Base-by-base conservation (phyloP, 2,797 vertebrate species). In the Acridotheres tristis region DNA sequence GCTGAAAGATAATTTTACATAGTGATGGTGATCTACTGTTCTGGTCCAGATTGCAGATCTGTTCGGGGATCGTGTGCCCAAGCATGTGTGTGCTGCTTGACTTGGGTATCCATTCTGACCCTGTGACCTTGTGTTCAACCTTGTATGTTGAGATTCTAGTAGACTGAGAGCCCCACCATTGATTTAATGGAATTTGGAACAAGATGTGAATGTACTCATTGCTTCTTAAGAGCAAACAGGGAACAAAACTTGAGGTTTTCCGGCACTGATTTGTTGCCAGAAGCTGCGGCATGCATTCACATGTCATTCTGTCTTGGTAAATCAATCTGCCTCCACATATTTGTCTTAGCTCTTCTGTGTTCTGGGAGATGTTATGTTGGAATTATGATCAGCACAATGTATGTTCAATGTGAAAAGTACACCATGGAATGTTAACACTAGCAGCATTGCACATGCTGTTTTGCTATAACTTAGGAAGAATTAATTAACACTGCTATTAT, bases 401-500 rank as follows among this genome's bases (percentile, higher is more conserved):
- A 50, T 51, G 53, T 81, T 89, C 48, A n/a, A 1, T 51, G 42
- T 50, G 59, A 72, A 78, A 51, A 50, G 22, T 45, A 58, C n/a
- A 47, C 45, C 3, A 10, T 43, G 38, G 69, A 92, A 47, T 67
- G 80, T 30, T 94, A 89, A 68, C 2, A 18, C 61, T 75, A 57
- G 27, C 68, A 89, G 32, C 7, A 16, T 63, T 93, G 74, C 84
- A 90, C 48, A n/a, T 80, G 23, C 34, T 69, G 20, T 77, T 76
- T 90, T 79, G 61, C 88, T 86, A 14, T 88, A 82, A 63, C 78
- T 91, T 90, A 85, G 65, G 40, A 78, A 85, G 61, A 93, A 91
- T 95, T 96, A 90, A 95, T 96, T 94, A 90, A 25, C 63, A 82
- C 54, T 88, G 57, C 55, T 96, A 16, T 83, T 95, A 80, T 59